These are phyloP conservation scores for Collichthys lucidus DNA, from an alignment of 2,113 vertebrate species.

Conservation along the genomic window DNA sequence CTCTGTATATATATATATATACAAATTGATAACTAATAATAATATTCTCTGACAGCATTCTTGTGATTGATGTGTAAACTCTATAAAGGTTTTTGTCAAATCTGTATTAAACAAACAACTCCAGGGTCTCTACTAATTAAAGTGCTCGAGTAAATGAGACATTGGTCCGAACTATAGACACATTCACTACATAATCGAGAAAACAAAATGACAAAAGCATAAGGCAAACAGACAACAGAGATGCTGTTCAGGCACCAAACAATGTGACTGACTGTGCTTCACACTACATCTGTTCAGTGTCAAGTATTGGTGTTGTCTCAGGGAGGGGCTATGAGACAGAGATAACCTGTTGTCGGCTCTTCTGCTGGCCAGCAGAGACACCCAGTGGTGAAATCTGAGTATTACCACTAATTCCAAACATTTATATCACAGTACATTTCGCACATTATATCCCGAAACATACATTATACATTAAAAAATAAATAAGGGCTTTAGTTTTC, in stretches of 20 bases:
- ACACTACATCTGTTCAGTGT: constrained; percentile 57
- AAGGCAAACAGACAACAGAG: constrained; percentile 70
- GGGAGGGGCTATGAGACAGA: constrained; percentile 52
- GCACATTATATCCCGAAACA: constrained; percentile 54
- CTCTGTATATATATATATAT: not conserved
- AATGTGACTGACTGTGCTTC: constrained; percentile 66
- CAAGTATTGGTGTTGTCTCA: constrained; percentile 53
- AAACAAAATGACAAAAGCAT: constrained; percentile 49
- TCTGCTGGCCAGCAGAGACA: constrained; percentile 62
- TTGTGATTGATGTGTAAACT: not conserved
- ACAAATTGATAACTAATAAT: not conserved
- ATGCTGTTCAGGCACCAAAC: constrained; percentile 72
- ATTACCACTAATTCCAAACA: constrained; percentile 61
- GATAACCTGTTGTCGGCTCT: not conserved
- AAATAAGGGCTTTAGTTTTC: constrained; percentile 40
- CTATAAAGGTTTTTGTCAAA: not conserved
- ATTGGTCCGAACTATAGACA: constrained; percentile 46
- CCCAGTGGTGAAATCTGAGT: constrained; percentile 56
- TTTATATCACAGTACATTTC: constrained; percentile 58
- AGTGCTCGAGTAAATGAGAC: constrained; percentile 73
- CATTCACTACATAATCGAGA: constrained; percentile 24
- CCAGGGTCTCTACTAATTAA: constrained; percentile 78
- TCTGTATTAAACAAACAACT: constrained; percentile 65
- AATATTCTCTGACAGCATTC: not conserved
- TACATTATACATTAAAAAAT: constrained; percentile 42